Evolutionary conservation across 2,888 invertebrate genomes (phyloP), one percentile per base, ranked within the genome.

Genomic region (Archips xylosteana): DNA sequence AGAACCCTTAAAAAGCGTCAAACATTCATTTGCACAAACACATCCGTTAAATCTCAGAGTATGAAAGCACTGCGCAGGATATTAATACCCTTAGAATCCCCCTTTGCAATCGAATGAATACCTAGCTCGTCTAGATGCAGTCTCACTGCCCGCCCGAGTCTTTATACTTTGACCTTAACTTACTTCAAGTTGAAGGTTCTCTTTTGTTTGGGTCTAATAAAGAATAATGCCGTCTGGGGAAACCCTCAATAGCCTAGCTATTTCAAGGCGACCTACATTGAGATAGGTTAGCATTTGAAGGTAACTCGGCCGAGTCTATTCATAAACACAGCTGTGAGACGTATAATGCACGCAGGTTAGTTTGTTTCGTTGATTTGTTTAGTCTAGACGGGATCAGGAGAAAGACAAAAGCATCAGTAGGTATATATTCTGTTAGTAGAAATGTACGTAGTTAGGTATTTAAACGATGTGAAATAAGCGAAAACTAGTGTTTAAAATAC

Each of bases 171-270:
- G 92, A 93, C 93, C 94, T 94, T 92, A 92, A 86, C 87, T 88
- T 90, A 89, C 88, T 89, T 91, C 92, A 92, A 92, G 92, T 93
- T 93, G 91, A 94, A 93, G 92, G 93, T 92, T 88, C 83, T 80
- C 87, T 75, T 87, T 92, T 90, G 84, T 91, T 75, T 78, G 70
- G 75, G 81, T 82, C 80, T 86, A 85, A 85, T 84, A 85, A 85
- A 84, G 82, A 86, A 87, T 85, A 86, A 83, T 81, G 75, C 72
- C 82, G 89, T 90, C 88, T 90, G 89, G 85, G 87, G 86, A 88
- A 84, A 78, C 83, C 84, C 85, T 89, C 83, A 87, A 91, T 90
- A 84, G 87, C 79, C 80, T 80, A 86, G 84, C 89, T 89, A 88
- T 89, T 91, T 89, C 87, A 88, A 89, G 85, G 86, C 84, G 85